Conservation (phyloP, 2,888 invertebrate genomes). For the Agrochola litura region DNA sequence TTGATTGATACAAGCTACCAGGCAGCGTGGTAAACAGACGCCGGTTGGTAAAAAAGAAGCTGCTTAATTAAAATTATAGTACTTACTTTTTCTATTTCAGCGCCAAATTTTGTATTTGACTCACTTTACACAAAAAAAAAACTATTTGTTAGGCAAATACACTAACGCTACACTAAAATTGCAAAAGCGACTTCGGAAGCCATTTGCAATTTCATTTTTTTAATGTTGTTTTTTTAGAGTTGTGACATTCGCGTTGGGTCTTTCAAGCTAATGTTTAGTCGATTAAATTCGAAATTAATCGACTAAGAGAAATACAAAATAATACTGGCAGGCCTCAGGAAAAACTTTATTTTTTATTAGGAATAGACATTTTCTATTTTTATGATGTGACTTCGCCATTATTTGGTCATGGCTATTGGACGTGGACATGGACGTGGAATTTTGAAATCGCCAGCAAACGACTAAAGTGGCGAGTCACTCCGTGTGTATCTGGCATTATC, state of each 20-base stretch:
- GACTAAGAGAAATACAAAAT: constrained; percentile 1
- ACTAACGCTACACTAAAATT: constrained; percentile 22
- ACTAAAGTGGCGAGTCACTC: no score
- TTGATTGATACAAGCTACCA: constrained; percentile 25
- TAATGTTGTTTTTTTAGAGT: constrained; percentile 22
- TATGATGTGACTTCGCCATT: no score
- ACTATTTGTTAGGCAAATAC: not conserved
- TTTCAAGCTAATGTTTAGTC: not conserved
- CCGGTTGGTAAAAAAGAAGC: constrained; percentile 56
- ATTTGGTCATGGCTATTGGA: no score
- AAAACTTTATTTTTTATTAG: no score
- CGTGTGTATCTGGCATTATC: no score
- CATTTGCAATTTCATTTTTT: constrained; percentile 77
- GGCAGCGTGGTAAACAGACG: constrained; percentile 75
- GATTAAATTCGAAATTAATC: constrained; percentile 1
- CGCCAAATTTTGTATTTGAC: constrained; percentile 58
- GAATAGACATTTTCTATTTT: no score
- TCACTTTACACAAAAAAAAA: constrained; percentile 45
- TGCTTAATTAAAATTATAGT: constrained; percentile 2
- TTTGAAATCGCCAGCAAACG: no score
- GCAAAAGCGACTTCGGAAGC: constrained; percentile 58
- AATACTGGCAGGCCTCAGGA: not conserved
- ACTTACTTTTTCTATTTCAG: constrained; percentile 66
- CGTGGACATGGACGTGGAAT: no score
- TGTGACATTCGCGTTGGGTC: not conserved